Evolutionary conservation across 2,797 vertebrate genomes (phyloP).

Genomic region (Premnoplex brunnescens): DNA sequence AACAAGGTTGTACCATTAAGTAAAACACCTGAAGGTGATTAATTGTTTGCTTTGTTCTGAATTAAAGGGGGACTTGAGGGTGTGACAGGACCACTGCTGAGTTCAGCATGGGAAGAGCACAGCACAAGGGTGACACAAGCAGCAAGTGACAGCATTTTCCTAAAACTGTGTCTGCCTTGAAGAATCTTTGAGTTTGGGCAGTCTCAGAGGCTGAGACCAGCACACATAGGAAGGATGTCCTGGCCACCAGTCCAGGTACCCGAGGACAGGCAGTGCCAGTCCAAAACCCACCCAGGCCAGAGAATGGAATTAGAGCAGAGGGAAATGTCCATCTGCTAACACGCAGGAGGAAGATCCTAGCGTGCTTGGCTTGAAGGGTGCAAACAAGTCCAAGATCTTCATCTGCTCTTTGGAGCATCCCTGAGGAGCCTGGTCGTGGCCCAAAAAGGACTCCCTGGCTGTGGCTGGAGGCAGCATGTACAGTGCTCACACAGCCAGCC

Average conservation of each 20-base stretch:
- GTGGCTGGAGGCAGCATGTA: neutral
- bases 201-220: neutral
- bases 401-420: neutral
- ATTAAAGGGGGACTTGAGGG: neutral
- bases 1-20: neutral
- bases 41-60: neutral
- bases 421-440: accelerated
- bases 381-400: neutral
- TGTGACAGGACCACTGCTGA: neutral
- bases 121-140: neutral
- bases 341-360: neutral
- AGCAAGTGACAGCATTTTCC: neutral
- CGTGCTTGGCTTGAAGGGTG: neutral
- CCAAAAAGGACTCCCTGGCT: neutral
- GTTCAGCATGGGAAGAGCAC: neutral
- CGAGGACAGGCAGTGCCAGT: neutral
- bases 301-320: neutral
- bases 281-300: neutral
- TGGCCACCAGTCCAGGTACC: accelerated
- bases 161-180: neutral
- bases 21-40: neutral
- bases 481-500: neutral
- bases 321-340: neutral
- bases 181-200: neutral
- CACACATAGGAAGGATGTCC: neutral